These are phyloP conservation scores for Amiota mariae DNA, from an alignment of 2,888 invertebrate species.

Conservation along the genomic window DNA sequence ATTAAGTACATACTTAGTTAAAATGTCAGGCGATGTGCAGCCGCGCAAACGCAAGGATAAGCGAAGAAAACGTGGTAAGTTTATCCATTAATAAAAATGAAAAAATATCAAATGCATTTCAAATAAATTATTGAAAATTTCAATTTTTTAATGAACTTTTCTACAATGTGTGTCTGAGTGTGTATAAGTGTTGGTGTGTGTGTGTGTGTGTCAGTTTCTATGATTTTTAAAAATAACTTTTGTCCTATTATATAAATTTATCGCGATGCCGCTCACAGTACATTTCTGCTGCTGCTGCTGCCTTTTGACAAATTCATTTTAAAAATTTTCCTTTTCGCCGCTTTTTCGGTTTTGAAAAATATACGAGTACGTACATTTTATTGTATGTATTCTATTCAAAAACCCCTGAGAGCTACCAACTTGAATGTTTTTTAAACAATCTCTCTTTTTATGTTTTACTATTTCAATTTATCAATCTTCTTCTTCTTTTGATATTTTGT, in stretches of 20 bases:
- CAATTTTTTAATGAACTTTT: slow-evolving; percentile 35
- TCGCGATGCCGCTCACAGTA: slow-evolving; percentile 33
- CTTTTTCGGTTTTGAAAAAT: slow-evolving; percentile 19
- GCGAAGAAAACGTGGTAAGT: slow-evolving; percentile 82
- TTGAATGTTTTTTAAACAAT: slow-evolving; percentile 1
- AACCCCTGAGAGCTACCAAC: slow-evolving; percentile 5
- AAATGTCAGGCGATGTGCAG: slow-evolving; percentile 91
- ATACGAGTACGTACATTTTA: background rate
- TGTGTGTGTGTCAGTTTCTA: too few species aligned
- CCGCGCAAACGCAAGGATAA: slow-evolving; percentile 89
- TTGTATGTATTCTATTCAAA: too few species aligned
- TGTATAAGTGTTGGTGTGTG: background rate
- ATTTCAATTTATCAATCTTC: background rate
- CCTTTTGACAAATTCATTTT: slow-evolving; percentile 27
- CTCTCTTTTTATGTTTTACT: background rate
- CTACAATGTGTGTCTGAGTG: slow-evolving; percentile 5
- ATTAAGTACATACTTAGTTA: slow-evolving; percentile 49
- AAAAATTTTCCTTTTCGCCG: background rate
- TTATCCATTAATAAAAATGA: background rate
- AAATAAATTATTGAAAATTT: slow-evolving; percentile 11
- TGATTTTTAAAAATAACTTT: slow-evolving; percentile 60
- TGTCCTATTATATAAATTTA: slow-evolving; percentile 71
- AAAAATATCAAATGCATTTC: background rate
- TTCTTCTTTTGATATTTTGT: background rate
- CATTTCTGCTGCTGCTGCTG: background rate